A percentile compares a stretch with the other conserved stretches of the same genome.
These are phyloP conservation scores for Drosophila burlai DNA, from an alignment of 1,140 invertebrate genomes.

Conservation along the genomic window DNA sequence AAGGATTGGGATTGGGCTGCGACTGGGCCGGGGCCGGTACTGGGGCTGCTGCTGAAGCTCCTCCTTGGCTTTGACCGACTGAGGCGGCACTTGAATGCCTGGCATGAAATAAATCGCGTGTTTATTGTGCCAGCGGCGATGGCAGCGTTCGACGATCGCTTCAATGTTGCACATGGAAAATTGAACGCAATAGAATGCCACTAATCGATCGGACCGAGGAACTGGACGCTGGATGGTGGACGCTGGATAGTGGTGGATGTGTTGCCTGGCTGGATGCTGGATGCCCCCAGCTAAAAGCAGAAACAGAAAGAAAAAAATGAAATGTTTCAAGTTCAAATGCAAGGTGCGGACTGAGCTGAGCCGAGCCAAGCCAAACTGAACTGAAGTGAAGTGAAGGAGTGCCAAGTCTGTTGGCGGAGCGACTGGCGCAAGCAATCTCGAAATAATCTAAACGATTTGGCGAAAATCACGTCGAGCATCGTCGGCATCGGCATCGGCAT, in stretches of 20 bases:
- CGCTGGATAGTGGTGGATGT: slow-evolving; percentile 18
- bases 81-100: slow-evolving; percentile 80
- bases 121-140: slow-evolving; percentile 80
- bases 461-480: slow-evolving; percentile 79
- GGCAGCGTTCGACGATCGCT: slow-evolving; percentile 59
- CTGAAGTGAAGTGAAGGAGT: slow-evolving; percentile 29
- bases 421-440: slow-evolving; percentile 80
- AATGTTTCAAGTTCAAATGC: slow-evolving; percentile 84
- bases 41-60: slow-evolving; percentile 22
- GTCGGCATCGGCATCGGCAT: slow-evolving; percentile 61
- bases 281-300: slow-evolving; percentile 62
- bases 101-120: slow-evolving; percentile 84
- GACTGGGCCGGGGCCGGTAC: neutral
- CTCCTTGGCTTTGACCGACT: slow-evolving; percentile 76
- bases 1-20: slow-evolving; percentile 25
- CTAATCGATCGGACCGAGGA: slow-evolving; percentile 73
- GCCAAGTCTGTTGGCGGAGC: slow-evolving; percentile 29
- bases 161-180: slow-evolving; percentile 82
- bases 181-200: slow-evolving; percentile 84
- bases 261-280: slow-evolving; percentile 21
- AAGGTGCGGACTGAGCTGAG: slow-evolving; percentile 60
- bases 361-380: neutral
- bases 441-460: slow-evolving; percentile 84
- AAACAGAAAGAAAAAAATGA: slow-evolving; percentile 67
- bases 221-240: slow-evolving; percentile 31